Evolutionary conservation across 2,888 invertebrate species (phyloP), one percentile per base, ranked within the genome.

Genomic region (Diadegma fenestrale): DNA sequence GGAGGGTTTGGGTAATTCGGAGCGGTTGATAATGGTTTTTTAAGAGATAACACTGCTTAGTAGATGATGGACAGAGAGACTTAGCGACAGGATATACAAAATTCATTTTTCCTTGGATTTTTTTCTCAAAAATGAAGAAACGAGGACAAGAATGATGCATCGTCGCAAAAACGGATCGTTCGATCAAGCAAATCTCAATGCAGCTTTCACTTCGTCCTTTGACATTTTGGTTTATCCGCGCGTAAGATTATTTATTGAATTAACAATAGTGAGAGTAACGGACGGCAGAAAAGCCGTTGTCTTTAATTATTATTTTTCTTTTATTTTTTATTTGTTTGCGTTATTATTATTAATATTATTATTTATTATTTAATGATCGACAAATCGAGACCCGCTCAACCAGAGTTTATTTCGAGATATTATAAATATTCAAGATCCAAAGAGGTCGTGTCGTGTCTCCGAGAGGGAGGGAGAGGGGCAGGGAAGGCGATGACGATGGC

Each of bases 381-480:
- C 51, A 75, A 66, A 85, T 85, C 79, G 76, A 79, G 78, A 75
- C 75, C 75, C 75, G 84, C 84, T 82, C 81, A 75, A 81, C 75
- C 85, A 82, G 66, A 78, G 66, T 78, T 71, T 71, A 51, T 54
- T 19, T 48, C n/a, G n/a, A 61, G n/a, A 43, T 75, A 75, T 48
- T 63, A 43, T 41, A n/a, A n/a, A 41, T 54, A 41, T 72, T 58
- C 41, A 73, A 43, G 61, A 73, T 76, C 66, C 71, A 79, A 58
- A 80, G 61, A 48, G 58, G 41, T 80, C 26, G 58, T 58, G 43
- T 22, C 8, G 30, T 45, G 72, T 48, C 17, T 17, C 8, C 30
- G 58, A 37, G 14, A 37, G 37, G 37, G 37, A 37, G 61, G 45
- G 43, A 51, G n/a, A 66, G 37, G 45, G 77, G 54, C 51, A 66